Evolutionary conservation across 1,140 invertebrate species (phyloP), one percentile per base, ranked within the genome.

Genomic region (Venustaconcha ellipsiformis): DNA sequence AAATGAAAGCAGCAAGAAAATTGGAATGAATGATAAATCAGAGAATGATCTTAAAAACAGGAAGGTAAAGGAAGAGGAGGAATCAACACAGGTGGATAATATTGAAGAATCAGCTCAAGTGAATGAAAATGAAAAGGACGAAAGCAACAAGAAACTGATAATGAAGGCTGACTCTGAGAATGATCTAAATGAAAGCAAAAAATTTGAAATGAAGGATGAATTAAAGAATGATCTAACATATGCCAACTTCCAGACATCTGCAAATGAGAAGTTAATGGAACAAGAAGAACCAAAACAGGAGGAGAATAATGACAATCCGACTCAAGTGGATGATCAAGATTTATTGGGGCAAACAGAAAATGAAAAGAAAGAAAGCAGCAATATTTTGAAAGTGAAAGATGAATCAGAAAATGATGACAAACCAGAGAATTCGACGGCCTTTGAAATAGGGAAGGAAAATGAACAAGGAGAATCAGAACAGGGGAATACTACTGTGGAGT

Each of bases 171-270:
- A 30, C 26, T 30, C 26, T 30, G 26, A 30, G 26, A 30, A 30
- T 30, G 26, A 30, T 2, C 26, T 30, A 30, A 20, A 30, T 20
- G 67, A 64, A 37, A 63, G 71, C 8, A 69, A 78, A 69, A 73
- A 69, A 26, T 67, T 73, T 18, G 67, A 78, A 64, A 73, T 73
- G 70, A 48, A 48, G 57, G 48, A 73, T 57, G 64, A 58, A 67
- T 67, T 59, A 5, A 59, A 66, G 2, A 68, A 70, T 64, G 17
- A 6, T 48, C 26, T 37, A 5, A 26, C 62, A 64, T 18, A 26
- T 17, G 64, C 15, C n/a, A 30, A 26, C n/a, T 30, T 30, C 0
- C 1, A 30, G 64, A 26, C n/a, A 30, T 20, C 15, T n/a, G 26
- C 66, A 20, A 68, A n/a, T 57, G 63, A 70, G 20, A 26, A 66